A percentile compares a stretch with the other conserved stretches of the same genome.
phyloP scores from a whole-genome alignment of 2,888 invertebrate genomes.

The Tanytarsus gracilentus region DNA sequence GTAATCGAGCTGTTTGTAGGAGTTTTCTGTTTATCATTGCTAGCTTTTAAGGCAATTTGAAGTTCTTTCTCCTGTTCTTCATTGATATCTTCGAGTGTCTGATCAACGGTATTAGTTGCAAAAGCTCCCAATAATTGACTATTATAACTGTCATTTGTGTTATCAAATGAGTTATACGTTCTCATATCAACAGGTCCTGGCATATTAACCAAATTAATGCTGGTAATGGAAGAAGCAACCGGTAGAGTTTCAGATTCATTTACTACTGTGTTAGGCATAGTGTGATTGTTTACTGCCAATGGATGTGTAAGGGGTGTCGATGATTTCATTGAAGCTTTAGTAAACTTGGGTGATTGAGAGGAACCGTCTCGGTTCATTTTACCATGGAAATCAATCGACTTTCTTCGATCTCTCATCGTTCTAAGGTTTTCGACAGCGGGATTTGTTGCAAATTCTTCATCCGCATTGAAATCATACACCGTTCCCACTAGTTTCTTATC shows the following conservation, averaged over 20 bases:
- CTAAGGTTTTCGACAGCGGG: constrained; percentile 67
- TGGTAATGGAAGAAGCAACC: constrained; percentile 40
- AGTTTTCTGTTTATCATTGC: constrained; percentile 44
- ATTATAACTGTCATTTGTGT: constrained; percentile 51
- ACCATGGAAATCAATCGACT: constrained; percentile 61
- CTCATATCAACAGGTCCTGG: constrained; percentile 87
- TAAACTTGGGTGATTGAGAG: constrained; percentile 50
- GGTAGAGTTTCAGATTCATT: neutral
- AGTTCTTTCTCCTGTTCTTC: constrained; percentile 72
- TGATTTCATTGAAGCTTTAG: constrained; percentile 31
- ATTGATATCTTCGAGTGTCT: constrained; percentile 59
- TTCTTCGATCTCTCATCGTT: constrained; percentile 67
- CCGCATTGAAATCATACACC: constrained; percentile 77
- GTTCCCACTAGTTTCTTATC: constrained; percentile 76
- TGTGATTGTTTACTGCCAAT: constrained; percentile 32
- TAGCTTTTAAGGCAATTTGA: constrained; percentile 56
- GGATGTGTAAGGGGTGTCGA: constrained; percentile 30
- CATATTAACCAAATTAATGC: constrained; percentile 57
- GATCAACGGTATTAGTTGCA: constrained; percentile 59
- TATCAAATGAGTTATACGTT: constrained; percentile 58
- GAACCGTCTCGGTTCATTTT: constrained; percentile 45
- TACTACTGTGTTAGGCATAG: constrained; percentile 4
- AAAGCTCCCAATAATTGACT: constrained; percentile 58
- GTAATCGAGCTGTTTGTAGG: constrained; percentile 31
- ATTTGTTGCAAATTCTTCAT: constrained; percentile 71